Evolutionary conservation across 2,797 vertebrate species (phyloP).

Genomic region (Melanotaenia parkinsoni): DNA sequence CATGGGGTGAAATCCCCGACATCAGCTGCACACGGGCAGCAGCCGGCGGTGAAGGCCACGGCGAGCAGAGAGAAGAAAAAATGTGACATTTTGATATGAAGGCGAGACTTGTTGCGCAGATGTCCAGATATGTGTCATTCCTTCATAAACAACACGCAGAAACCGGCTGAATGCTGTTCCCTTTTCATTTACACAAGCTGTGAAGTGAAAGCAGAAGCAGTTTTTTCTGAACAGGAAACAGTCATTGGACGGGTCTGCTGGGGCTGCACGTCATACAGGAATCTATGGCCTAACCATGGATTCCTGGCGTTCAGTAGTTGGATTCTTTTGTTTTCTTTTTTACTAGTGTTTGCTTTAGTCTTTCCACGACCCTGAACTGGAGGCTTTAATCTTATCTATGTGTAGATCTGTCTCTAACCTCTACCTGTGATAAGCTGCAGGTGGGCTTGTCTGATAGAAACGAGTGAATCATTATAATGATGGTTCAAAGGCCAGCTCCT

Average conservation of each 20-base stretch:
- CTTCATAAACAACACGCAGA: not conserved
- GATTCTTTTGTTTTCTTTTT: no score
- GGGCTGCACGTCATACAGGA: not conserved
- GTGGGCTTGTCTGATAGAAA: no score
- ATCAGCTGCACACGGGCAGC: constrained; percentile 44
- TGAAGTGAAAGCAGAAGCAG: constrained; percentile 42
- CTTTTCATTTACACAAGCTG: constrained; percentile 14
- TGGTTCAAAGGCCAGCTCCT: no score
- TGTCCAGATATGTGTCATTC: rapidly evolving
- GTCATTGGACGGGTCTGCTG: not conserved
- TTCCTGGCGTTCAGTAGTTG: no score
- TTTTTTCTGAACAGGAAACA: not conserved
- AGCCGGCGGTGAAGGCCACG: constrained; percentile 17
- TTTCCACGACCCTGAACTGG: no score
- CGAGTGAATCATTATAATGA: no score
- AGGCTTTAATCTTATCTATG: no score
- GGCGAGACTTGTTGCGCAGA: not conserved
- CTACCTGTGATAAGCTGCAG: no score
- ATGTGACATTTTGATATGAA: constrained; percentile 20
- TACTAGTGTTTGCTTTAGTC: no score
- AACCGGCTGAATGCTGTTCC: constrained; percentile 12
- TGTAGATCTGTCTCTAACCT: no score
- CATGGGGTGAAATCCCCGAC: constrained; percentile 76
- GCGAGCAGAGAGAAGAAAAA: not conserved
- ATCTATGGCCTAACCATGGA: not conserved